Conservation (phyloP, 2,113 vertebrate species). For the Vicugna pacos region DNA sequence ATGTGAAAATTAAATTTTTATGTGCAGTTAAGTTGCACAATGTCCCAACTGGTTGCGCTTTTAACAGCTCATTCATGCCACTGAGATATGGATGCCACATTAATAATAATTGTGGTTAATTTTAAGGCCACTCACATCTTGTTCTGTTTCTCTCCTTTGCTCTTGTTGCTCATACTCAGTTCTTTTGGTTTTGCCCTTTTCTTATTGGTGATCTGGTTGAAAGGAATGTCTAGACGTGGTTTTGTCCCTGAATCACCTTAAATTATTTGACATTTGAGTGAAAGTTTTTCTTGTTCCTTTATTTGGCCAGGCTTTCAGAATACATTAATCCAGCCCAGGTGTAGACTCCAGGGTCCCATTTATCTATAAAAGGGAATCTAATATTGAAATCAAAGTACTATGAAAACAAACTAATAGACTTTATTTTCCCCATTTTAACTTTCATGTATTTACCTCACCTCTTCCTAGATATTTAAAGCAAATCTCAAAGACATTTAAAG, state of each 20-base stretch:
- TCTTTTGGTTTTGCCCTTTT: constrained; percentile 16
- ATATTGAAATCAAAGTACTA: neutral
- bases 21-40: neutral
- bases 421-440: neutral
- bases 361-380: neutral
- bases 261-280: constrained; percentile 40
- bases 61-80: neutral
- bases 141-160: constrained; percentile 45
- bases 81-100: neutral
- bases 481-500: neutral
- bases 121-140: neutral
- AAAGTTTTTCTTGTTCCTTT: constrained; percentile 47
- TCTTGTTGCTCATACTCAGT: neutral
- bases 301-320: constrained; percentile 31
- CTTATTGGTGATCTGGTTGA: constrained; percentile 35
- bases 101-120: neutral
- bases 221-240: constrained; percentile 65
- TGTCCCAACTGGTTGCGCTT: neutral
- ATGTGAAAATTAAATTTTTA: neutral
- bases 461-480: neutral
- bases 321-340: neutral
- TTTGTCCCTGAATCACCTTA: constrained; percentile 47
- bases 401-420: neutral
- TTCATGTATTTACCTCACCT: neutral
- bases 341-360: neutral